A percentile compares a stretch with the other conserved stretches of the same genome.
phyloP scores from a whole-genome alignment of 2,797 vertebrate genomes.

The Gobionotothen gibberifrons region DNA sequence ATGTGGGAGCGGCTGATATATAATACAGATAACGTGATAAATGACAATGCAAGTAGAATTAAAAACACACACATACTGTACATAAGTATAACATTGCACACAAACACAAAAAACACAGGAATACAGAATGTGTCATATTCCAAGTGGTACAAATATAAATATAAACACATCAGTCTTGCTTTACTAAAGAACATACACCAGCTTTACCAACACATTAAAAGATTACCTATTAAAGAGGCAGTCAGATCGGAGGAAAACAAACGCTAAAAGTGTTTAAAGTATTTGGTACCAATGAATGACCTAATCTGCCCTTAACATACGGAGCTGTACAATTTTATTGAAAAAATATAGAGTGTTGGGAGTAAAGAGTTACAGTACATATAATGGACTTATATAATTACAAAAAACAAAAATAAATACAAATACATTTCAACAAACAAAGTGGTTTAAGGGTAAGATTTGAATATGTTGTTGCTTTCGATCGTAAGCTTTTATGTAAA shows the following conservation, averaged over 20 bases:
- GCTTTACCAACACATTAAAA: conserved; percentile 7
- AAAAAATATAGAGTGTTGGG: background rate
- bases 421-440: no score
- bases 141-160: conserved; percentile 7
- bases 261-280: conserved; percentile 12
- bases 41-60: conserved; percentile 11
- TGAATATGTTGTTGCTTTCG: no score
- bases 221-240: background rate
- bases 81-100: background rate
- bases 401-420: no score
- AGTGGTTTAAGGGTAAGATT: no score
- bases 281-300: conserved; percentile 7
- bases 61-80: conserved; percentile 21
- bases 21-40: conserved; percentile 23
- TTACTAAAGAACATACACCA: background rate
- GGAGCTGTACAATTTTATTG: background rate
- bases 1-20: conserved; percentile 19
- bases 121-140: conserved; percentile 7
- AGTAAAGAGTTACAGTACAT: no score
- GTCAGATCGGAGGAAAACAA: conserved; percentile 8
- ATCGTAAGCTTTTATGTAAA: no score
- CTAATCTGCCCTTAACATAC: background rate
- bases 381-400: no score
- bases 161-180: background rate
- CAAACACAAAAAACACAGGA: conserved; percentile 7